Evolutionary conservation across 2,888 invertebrate species (phyloP), one percentile per base, ranked within the genome.

Genomic region (Ophion costatus): DNA sequence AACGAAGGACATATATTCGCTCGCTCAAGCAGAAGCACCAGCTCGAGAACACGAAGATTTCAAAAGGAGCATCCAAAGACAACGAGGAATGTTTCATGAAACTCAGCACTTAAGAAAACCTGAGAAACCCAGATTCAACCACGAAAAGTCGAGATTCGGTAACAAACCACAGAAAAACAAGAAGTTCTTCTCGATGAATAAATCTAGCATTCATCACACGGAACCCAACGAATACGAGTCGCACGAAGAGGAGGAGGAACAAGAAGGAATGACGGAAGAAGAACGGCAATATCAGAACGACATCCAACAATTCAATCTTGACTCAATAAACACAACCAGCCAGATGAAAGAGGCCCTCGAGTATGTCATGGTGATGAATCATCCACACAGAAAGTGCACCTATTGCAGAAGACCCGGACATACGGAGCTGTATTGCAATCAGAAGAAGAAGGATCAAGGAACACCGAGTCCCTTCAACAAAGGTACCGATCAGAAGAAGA

Each of bases 31-130:
- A 69, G 81, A 82, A 77, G 38, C 71, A 17, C 77, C 76, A 7
- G 77, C 82, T 20, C 77, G 45, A 2, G 64, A 82, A 71, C 71
- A 77, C 64, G 77, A 77, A 29, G 82, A 82, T 45, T 82, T 82
- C 77, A 77, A 82, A 64, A 70, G 77, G 71, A 82, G 77, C 57
- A 82, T 82, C 5, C 82, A 77, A 56, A 77, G 22, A 82, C 71
- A 77, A 77, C 82, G 77, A 64, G 77, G 64, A 33, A 71, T 78
- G 82, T 82, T 82, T 71, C 22, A 77, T 57, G 82, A 82, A n/a
- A 38, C 29, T 6, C 73, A 74, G 3, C 7, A 66, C 22, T 73
- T 57, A 64, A 38, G 64, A 56, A 73, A 42, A 38, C 24, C 63
- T 22, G 82, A 82, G 5, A 38, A 76, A 22, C 24, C 71, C 1